Evolutionary conservation across 2,888 invertebrate species (phyloP), one percentile per base, ranked within the genome.

Genomic region (Lasioglossum lativentre): DNA sequence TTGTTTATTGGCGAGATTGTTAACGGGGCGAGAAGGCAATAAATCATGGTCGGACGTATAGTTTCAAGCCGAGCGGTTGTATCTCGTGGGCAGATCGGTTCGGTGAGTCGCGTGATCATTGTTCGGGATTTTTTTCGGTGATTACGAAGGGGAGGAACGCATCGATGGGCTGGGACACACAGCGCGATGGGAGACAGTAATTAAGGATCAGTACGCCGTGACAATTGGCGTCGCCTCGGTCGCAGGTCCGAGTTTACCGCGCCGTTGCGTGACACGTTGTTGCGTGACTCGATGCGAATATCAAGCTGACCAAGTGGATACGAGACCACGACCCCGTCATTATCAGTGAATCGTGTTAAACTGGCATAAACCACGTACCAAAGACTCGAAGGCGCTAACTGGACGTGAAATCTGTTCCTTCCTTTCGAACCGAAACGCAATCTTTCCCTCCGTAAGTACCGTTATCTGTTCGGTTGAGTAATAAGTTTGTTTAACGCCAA

Each of bases 271-370:
- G 83, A 86, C 75, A 45, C 56, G 87, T 70, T 70, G 78, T 90
- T 86, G 92, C 92, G 92, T 92, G 92, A 92, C 92, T 90, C 85
- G 75, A 72, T 75, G 86, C 87, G 87, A 87, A 87, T 90, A 87
- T 91, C 86, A 91, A 88, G 85, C 90, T 90, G 91, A 90, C 88
- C 89, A 91, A 90, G 89, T 92, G 91, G 89, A 90, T 91, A 88
- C 86, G 90, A 82, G 92, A 91, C 89, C 91, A 86, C 90, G 91
- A 92, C 91, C 92, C 88, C 92, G 83, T 90, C 89, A 92, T 92
- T 92, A 92, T 92, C 92, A 86, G 88, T 82, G 89, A 89, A 92
- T 92, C 92, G 92, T 91, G 92, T 90, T 92, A 92, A 92, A 88
- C 86, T 84, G 80, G 86, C 89, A 92, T 90, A 92, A 92, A 91